Evolutionary conservation across 2,888 invertebrate species (phyloP), one percentile per base, ranked within the genome.

Genomic region (Philhelius pedissequus): DNA sequence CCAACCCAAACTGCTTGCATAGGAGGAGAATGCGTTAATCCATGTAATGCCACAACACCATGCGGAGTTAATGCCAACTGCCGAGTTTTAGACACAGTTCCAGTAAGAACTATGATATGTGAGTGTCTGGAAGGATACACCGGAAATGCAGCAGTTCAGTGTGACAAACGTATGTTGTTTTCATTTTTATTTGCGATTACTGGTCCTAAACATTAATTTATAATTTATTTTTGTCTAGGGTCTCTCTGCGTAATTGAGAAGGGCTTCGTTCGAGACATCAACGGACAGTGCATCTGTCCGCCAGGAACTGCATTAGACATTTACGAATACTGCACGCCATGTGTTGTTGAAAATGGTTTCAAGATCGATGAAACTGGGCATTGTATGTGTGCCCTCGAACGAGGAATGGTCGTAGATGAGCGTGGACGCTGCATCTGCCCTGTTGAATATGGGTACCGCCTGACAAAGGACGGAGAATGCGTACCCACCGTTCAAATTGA

Each of bases 51-150:
- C 60, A 95, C 95, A 3, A 93, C 94, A 87, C 97, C 97, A 0
- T 98, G 97, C 89, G 97, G 96, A 7, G 93, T 94, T 1, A 96
- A 97, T 89, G 95, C 97, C 0, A 93, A 94, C 77, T 97, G 97
- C 89, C 94, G 94, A 82, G 95, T 96, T 2, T 92, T 96, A 35
- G 96, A 97, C 89, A 97, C 97, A 0, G 92, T 94, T 62, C 97
- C 97, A 9, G 95, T 97, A 0, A 94, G 96, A 89, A 97, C 97
- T 8, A 96, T 97, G 96, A 94, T 96, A 83, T 98, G 97, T 89
- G 96, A 96, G 91, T 98, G 98, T 90, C 90, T 95, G 52, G 95
- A 96, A 38, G 97, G 97, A 81, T 97, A 95, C 90, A 95, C 95
- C 91, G 98, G 97, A 90, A 96, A 97, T 90, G 97, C 97, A 20